Evolutionary conservation across 2,113 vertebrate species (phyloP), one percentile per base, ranked within the genome.

Genomic region (Trichomycterus rosablanca): DNA sequence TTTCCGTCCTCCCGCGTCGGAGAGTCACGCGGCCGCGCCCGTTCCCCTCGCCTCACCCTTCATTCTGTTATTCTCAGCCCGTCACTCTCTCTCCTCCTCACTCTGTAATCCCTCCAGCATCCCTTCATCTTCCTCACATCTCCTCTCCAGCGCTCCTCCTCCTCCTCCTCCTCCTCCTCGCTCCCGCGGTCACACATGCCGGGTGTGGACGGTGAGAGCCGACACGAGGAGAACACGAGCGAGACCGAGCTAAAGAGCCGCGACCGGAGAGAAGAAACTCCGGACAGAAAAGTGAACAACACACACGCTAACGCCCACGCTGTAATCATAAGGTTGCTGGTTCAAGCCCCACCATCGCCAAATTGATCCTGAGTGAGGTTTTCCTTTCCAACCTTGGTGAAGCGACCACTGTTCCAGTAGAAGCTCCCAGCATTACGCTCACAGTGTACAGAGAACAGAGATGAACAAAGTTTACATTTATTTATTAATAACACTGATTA

Each of bases 1-100:
- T 75, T 68, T 72, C 56, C 59, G 61, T 66, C 67, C 74, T 73
- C 67, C 70, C 64, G 71, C 67, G 65, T 48, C 46, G 64, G 64
- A 51, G 51, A 15, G 49, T 54, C 51, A 52, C 45, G n/a, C 59
- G 23, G 58, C 16, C 26, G 12, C n/a, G n/a, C 26, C 10, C 40
- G 12, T 20, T 24, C 44, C 34, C 26, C 18, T 51, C 7, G 28
- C 15, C 45, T 52, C 32, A 16, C 10, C 34, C 16, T 60, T 51
- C 19, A n/a, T 15, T 2, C 8, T 39, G 26, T 20, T 26, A 15
- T 44, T 43, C 43, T 35, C 32, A 7, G 20, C 1, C 11, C 10
- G 35, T 3, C 45, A 22, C 20, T 16, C 23, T 37, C 26, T 23
- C 22, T 45, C 35, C n/a, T 20, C 40, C 40, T 10, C 49, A 32